Conservation (phyloP, 2,888 invertebrate species). For the Noctua janthe region DNA sequence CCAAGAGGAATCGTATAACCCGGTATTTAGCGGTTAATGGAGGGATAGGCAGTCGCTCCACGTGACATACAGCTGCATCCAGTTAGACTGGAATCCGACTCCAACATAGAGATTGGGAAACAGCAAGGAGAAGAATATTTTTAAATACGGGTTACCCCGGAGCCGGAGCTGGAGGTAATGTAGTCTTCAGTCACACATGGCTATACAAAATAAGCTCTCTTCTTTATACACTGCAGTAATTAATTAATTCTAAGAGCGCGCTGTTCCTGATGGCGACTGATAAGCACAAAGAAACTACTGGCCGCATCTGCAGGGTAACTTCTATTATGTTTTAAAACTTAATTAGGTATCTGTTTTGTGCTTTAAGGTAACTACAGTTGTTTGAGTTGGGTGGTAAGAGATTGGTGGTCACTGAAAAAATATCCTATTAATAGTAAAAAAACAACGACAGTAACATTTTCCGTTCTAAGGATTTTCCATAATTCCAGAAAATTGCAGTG, state of each 20-base stretch:
- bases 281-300: slow-evolving; percentile 61
- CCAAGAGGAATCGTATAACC: background rate
- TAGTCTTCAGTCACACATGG: slow-evolving; percentile 13
- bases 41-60: background rate
- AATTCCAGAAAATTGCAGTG: no score
- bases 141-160: background rate
- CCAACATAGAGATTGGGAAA: background rate
- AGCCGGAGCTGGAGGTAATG: background rate
- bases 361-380: background rate
- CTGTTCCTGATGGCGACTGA: slow-evolving; percentile 58
- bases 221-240: slow-evolving; percentile 50
- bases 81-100: background rate
- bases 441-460: background rate
- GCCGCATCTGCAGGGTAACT: slow-evolving; percentile 50
- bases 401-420: no score
- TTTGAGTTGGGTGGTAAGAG: background rate
- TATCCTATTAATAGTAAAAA: no score
- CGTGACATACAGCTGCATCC: background rate
- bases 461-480: background rate
- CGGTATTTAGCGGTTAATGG: background rate
- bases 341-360: background rate
- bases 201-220: slow-evolving; percentile 1
- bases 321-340: slow-evolving; percentile 17
- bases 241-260: slow-evolving; percentile 62
- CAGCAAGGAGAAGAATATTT: background rate